Evolutionary conservation across 2,797 vertebrate genomes (phyloP).

Genomic region (Hemitrygon akajei): DNA sequence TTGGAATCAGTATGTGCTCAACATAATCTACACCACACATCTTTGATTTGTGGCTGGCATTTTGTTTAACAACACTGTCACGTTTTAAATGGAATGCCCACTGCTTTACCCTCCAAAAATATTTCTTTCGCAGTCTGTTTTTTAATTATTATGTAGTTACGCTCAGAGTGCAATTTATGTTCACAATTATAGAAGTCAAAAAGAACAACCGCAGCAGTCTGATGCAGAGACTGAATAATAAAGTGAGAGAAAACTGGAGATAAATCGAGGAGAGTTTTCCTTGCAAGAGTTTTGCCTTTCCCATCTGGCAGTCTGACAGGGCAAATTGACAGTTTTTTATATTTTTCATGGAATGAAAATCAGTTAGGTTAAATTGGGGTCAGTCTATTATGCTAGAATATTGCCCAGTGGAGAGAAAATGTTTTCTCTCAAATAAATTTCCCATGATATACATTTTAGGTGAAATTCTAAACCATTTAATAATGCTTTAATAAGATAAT

Average conservation of each 20-base stretch:
- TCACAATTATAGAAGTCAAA: neutral
- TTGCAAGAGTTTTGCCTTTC: neutral
- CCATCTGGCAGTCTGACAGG: neutral
- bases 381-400: neutral
- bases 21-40: neutral
- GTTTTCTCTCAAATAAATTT: neutral
- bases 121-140: neutral
- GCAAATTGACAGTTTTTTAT: neutral
- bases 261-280: neutral
- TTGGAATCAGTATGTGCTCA: neutral
- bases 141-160: neutral
- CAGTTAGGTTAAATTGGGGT: neutral
- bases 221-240: neutral
- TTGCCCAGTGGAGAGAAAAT: neutral
- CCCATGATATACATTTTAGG: neutral
- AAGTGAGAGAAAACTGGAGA: neutral
- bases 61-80: neutral
- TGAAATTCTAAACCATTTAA: neutral
- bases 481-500: neutral
- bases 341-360: neutral
- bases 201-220: neutral
- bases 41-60: neutral
- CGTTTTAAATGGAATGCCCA: neutral
- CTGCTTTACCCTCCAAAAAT: neutral
- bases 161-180: neutral